Evolutionary conservation across 1,140 invertebrate species (phyloP), one percentile per base, ranked within the genome.

Genomic region (Drosophila baimaii): DNA sequence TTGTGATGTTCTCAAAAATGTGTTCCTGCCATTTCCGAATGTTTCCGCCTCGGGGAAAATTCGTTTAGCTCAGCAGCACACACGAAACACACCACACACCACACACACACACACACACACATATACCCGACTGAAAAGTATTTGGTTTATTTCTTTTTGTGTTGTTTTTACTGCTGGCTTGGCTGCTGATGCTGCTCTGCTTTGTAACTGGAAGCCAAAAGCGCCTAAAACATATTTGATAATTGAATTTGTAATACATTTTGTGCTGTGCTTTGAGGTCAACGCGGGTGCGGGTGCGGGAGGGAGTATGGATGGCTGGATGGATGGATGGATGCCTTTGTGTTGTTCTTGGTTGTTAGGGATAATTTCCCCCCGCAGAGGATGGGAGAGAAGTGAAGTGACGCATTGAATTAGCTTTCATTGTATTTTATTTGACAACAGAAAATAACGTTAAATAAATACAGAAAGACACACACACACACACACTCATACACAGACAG

Each of bases 161-260:
- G 47, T 63, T 70, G 49, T 29, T 12, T 62, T 15, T 62, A 41
- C 37, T 44, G 69, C 21, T 59, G 49, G 12, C 10, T 27, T 15
- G 37, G 44, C n/a, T 47, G 46, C 46, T 27, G 46, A 19, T 5
- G 37, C 7, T 39, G 23, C 17, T 55, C 46, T 63, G 46, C 65
- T 44, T 54, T 62, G 70, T 72, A 47, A 61, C 66, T 61, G 68
- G 65, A 72, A 72, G 39, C 37, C 66, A 69, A 56, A 70, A 58
- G 25, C 43, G 65, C 65, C 69, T 58, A 75, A 81, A 86, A 86
- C 79, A 85, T 82, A 81, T 85, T 86, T 82, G 57, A 81, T 85
- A 86, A 85, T 85, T 85, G 82, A 85, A 85, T 85, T 86, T 85
- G 78, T 85, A 74, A 86, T 85, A 86, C 81, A 79, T 82, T 82